Percentiles rank a stretch among this genome's conserved stretches.
Evolutionary conservation across 2,888 invertebrate genomes (phyloP).

Genomic region (Hypercompe scribonia): DNA sequence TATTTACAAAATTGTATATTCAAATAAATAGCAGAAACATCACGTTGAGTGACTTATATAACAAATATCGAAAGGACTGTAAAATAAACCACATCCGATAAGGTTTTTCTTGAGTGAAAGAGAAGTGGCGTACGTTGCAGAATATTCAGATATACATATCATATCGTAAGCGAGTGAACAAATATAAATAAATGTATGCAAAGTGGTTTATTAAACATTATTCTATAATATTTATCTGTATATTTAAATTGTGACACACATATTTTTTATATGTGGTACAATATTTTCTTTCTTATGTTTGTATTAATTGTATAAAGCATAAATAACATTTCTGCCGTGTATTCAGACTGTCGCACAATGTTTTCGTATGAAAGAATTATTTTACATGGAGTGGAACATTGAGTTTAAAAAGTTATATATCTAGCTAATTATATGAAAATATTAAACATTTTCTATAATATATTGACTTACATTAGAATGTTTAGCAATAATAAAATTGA

Average conservation of each 20-base stretch:
- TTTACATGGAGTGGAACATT: too few species aligned
- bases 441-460: too few species aligned
- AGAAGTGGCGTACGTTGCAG: too few species aligned
- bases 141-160: not conserved
- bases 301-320: not conserved
- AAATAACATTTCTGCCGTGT: too few species aligned
- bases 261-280: not conserved
- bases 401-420: too few species aligned
- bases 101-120: not conserved
- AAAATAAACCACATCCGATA: not conserved
- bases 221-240: constrained; percentile 1
- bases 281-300: not conserved
- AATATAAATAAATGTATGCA: constrained; percentile 7
- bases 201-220: constrained; percentile 1
- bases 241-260: not conserved
- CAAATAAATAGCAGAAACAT: not conserved
- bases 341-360: not conserved
- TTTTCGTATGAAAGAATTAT: not conserved
- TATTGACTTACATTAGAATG: too few species aligned
- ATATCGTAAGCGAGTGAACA: not conserved
- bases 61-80: not conserved
- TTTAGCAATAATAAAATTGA: too few species aligned
- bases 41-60: not conserved
- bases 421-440: too few species aligned
- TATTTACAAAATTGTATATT: not conserved